Conservation (phyloP, 23 tunicate genomes). For the Trididemnum nubilum region DNA sequence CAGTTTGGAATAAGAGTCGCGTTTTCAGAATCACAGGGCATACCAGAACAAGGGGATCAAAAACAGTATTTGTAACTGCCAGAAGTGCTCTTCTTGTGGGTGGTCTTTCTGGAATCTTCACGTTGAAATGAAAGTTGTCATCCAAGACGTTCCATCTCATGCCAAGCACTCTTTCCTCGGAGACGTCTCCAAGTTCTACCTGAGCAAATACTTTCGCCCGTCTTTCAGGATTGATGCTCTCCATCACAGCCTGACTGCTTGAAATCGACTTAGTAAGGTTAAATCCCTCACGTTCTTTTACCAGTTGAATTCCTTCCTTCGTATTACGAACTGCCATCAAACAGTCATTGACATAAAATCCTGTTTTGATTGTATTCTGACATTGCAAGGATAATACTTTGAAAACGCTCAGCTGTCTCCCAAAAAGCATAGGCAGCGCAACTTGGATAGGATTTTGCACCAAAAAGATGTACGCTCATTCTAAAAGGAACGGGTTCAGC, state of each 20-base stretch:
- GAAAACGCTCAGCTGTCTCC: too few relatives aligned
- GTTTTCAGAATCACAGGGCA: not conserved
- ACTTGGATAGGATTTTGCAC: too few relatives aligned
- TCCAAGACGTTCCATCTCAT: not conserved
- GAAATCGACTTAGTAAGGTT: not conserved
- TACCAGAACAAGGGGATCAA: not conserved
- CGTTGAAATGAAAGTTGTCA: not conserved
- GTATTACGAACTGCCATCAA: too few relatives aligned
- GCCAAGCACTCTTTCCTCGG: not conserved
- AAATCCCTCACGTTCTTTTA: too few relatives aligned
- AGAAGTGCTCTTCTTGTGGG: not conserved
- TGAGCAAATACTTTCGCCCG: too few relatives aligned
- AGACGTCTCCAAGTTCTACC: not conserved
- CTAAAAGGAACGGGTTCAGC: too few relatives aligned
- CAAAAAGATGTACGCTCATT: too few relatives aligned
- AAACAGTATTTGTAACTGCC: not conserved
- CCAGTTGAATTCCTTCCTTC: too few relatives aligned
- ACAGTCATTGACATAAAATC: too few relatives aligned
- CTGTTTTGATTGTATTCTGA: too few relatives aligned
- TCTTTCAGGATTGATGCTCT: not conserved
- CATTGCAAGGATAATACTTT: too few relatives aligned
- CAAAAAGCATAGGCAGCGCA: too few relatives aligned
- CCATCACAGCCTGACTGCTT: not conserved
- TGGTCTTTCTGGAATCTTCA: not conserved
- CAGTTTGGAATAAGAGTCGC: not conserved